phyloP scores from a whole-genome alignment of 2,888 invertebrate species.

The Protula sp. region DNA sequence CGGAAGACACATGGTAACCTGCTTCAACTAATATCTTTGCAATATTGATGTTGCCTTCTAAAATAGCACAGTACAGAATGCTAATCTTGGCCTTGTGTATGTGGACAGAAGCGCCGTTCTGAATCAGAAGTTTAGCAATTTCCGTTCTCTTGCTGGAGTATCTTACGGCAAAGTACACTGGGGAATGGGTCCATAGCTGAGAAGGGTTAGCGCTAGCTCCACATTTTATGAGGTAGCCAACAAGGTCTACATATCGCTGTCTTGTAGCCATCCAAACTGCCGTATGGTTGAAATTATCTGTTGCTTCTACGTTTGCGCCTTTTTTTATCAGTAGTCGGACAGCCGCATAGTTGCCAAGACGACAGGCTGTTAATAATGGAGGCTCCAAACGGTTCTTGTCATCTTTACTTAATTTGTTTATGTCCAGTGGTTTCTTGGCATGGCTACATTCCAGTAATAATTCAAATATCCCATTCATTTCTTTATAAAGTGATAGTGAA shows the following conservation, averaged over 20 bases:
- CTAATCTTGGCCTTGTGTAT: neutral
- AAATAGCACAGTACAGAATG: conserved; percentile 8
- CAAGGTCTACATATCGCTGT: conserved; percentile 15
- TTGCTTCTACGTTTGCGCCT: conserved; percentile 45
- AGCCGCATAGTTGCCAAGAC: conserved; percentile 47
- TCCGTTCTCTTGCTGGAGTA: conserved; percentile 14
- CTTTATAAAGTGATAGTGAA: conserved; percentile 47
- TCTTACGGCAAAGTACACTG: conserved; percentile 14
- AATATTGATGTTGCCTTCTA: conserved; percentile 11
- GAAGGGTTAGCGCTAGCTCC: conserved; percentile 21
- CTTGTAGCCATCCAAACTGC: conserved; percentile 24
- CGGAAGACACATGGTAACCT: conserved; percentile 14
- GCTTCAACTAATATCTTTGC: conserved; percentile 12
- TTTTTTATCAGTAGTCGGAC: conserved; percentile 39
- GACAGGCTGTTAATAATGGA: conserved; percentile 51
- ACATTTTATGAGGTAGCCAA: conserved; percentile 9
- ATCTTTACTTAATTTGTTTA: conserved; percentile 49
- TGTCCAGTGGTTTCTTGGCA: conserved; percentile 35
- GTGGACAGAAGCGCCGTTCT: conserved; percentile 7
- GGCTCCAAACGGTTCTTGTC: conserved; percentile 47
- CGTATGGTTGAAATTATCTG: conserved; percentile 27
- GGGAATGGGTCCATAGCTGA: conserved; percentile 13
- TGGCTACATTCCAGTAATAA: conserved; percentile 36
- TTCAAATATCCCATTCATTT: conserved; percentile 40
- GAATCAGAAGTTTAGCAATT: conserved; percentile 14